Conservation (phyloP, 2,888 invertebrate genomes). For the Glomeris marginata region DNA sequence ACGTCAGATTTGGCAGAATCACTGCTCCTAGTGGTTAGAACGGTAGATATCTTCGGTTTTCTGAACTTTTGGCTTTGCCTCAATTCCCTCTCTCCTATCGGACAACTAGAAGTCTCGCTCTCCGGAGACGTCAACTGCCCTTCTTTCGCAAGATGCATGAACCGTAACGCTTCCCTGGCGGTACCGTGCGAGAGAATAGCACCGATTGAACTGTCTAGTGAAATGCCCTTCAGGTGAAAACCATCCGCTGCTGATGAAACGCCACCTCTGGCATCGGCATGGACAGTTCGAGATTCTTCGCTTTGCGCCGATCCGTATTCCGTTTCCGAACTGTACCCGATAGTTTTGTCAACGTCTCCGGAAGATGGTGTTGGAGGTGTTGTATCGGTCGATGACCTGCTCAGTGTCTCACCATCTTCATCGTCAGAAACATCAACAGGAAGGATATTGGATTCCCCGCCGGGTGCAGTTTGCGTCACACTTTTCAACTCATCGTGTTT, state of each 20-base stretch:
- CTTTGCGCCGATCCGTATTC: constrained; percentile 15
- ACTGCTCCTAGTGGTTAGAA: no score
- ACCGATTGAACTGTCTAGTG: not conserved
- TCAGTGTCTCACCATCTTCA: constrained; percentile 3
- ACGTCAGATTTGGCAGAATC: constrained; percentile 44
- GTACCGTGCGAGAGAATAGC: not conserved
- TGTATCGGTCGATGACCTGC: constrained; percentile 2
- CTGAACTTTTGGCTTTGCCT: constrained; percentile 5
- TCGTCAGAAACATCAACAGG: not conserved
- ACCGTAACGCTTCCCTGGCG: no score
- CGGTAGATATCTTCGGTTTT: constrained; percentile 41
- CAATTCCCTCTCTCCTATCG: constrained; percentile 22
- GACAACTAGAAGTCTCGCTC: constrained; percentile 22
- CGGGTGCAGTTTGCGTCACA: no score
- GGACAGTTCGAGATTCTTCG: constrained; percentile 14
- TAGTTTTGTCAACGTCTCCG: constrained; percentile 12
- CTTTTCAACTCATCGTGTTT: no score
- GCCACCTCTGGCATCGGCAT: constrained; percentile 3
- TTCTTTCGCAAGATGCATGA: no score
- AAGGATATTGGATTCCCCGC: no score
- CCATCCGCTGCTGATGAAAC: not conserved
- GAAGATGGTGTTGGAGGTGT: constrained; percentile 5
- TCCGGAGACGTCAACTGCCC: constrained; percentile 21
- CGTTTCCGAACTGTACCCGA: constrained; percentile 15
- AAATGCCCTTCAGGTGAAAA: not conserved